Base-by-base conservation (phyloP, 2,113 vertebrate genomes). In the Apteryx mantelli region DNA sequence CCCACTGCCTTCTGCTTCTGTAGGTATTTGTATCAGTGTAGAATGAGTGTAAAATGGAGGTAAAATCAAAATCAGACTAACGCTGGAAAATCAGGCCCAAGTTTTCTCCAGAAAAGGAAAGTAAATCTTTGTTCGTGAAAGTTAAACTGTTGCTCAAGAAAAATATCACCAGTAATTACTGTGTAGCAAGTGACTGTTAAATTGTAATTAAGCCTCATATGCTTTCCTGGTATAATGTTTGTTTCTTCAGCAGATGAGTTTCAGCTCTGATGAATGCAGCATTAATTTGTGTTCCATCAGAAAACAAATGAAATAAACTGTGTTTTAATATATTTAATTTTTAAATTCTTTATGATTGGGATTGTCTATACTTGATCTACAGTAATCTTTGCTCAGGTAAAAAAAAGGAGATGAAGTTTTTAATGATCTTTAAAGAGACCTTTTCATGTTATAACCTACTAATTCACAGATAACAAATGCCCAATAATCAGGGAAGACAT, bases 1-100 rank as follows among this genome's bases (percentile, higher is more conserved):
- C 5, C 2, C 10, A 18, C 14, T 74, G 55, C 9, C 30, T 64
- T 74, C 7, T 34, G 25, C 25, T 88, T 15, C n/a, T 0, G 0
- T 63, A 12, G 36, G 5, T 36, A 46, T 79, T 88, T 73, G 10
- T 65, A 10, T 55, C 61, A 20, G 26, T 55, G 5, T 34, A 70
- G 11, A 42, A 24, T 52, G 30, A 80, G 24, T 13, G 4, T 26
- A 68, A 92, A 86, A 77, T 10, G 7, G 34, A 84, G 38, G 40
- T 18, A 89, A 93, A 92, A 70, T 55, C 11, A 25, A 82, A 69
- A 66, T 91, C 20, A 65, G 32, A 73, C 2, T 10, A 30, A 14
- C 50, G 13, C 12, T 85, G 18, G 32, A 82, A 91, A 80, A 89
- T 30, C 15, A 55, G 25, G 9, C 8, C 22, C 26, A 81, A 13